These are phyloP conservation scores for Kryptolebias ocellatus DNA, from an alignment of 2,797 vertebrate species.

Conservation along the genomic window DNA sequence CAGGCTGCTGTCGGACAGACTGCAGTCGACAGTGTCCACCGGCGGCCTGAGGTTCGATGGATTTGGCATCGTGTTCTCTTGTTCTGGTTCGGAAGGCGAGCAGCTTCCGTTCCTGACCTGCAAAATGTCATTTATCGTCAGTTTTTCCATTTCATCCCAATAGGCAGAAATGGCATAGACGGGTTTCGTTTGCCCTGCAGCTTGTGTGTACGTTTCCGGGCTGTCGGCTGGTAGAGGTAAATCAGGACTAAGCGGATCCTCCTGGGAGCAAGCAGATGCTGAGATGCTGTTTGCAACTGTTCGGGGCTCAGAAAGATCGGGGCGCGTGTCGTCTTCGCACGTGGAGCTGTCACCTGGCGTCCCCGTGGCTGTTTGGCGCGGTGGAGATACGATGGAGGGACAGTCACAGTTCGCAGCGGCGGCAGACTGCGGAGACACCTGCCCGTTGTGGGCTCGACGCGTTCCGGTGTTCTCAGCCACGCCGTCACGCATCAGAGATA, in stretches of 20 bases:
- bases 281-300: background rate
- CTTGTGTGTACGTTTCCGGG: constrained; percentile 59
- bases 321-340: constrained; percentile 15
- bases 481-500: constrained; percentile 14
- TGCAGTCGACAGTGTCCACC: constrained; percentile 29
- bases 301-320: constrained; percentile 19
- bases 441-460: background rate
- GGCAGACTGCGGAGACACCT: background rate
- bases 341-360: constrained; percentile 38
- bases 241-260: constrained; percentile 17
- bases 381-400: constrained; percentile 40
- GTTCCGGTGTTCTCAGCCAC: background rate
- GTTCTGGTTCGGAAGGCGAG: constrained; percentile 24
- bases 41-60: constrained; percentile 7
- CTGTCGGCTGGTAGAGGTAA: constrained; percentile 41
- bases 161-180: constrained; percentile 82
- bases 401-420: constrained; percentile 22
- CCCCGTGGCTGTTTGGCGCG: constrained; percentile 21
- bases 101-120: constrained; percentile 66
- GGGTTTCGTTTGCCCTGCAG: constrained; percentile 48
- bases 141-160: constrained; percentile 86
- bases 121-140: constrained; percentile 84
- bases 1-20: constrained; percentile 32
- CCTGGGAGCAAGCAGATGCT: constrained; percentile 23
- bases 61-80: constrained; percentile 7